Base-by-base conservation (phyloP, 37 sponge, comb jelly and placozoan species). In the Petrosia ficiformis region DNA sequence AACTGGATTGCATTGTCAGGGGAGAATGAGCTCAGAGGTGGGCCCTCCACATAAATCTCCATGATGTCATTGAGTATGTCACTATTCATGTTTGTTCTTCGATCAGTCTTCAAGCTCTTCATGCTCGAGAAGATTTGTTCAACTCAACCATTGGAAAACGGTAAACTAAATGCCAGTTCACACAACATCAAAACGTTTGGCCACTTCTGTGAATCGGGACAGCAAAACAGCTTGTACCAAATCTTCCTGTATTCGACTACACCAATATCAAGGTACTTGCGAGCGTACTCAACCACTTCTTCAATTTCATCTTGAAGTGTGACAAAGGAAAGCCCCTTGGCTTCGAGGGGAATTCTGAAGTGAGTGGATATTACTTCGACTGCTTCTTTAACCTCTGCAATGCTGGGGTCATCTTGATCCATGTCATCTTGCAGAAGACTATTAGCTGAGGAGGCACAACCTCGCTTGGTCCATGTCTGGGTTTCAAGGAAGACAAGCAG, bases 41-140 rank as follows among this genome's bases (percentile, higher is more conserved):
- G 86, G 39, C 86, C 86, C 56, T 86, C 86, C 43, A 79, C 76
- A 44, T 75, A 52, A 64, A 86, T 86, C 41, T 86, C 86, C 42
- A 79, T 58, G 2, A 86, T 74, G 57, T 86, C 86, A 75, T 74
- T 65, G 21, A 86, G 56, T 44, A 74, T 79, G 30, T 67, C 64
- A 25, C 28, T 39, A 57, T 65, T 33, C 5, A 85, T 25, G 42
- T 40, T 73, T 2, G 86, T 54, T 28, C 79, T 40, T 26, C 85
- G 54, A 22, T 38, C 31, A 39, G 86, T 85, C 44, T 85, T 78
- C 14, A 73, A 8, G 3, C 67, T 65, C 48, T 85, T 85, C 43
- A 85, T 31, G 1, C 52, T 39, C 26, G 77, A 83, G 66, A 83
- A 83, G n/a, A 76, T 71, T 30, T 66, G 41, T 59, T 86, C 80